Evolutionary conservation across 2,797 vertebrate species (phyloP).

Genomic region (Siniperca undulata): DNA sequence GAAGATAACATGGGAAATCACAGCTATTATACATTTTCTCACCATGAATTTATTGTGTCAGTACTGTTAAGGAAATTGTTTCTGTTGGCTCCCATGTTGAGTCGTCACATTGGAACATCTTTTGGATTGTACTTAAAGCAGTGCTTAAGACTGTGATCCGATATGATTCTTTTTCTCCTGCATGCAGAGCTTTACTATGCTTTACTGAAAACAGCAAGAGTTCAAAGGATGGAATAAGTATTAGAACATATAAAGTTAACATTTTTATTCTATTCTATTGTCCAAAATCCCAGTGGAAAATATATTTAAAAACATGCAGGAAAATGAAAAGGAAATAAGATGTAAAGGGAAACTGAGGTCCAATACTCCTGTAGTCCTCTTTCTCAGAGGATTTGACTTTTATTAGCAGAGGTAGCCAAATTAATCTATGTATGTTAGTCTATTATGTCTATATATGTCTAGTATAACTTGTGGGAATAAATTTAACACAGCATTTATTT

Average conservation of each 20-base stretch:
- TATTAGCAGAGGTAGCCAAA: neutral
- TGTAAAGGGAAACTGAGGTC: neutral
- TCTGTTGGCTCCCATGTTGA: neutral
- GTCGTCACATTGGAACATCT: conserved; percentile 3
- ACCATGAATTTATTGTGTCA: neutral
- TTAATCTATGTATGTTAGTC: neutral
- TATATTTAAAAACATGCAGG: neutral
- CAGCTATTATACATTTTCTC: conserved; percentile 9
- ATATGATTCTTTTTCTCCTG: neutral
- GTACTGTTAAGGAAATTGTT: neutral
- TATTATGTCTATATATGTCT: too few species aligned
- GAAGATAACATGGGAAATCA: conserved; percentile 23
- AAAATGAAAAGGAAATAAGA: neutral
- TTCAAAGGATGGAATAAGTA: neutral
- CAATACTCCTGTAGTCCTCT: neutral
- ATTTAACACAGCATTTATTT: neutral
- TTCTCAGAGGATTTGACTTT: neutral
- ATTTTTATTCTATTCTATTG: neutral
- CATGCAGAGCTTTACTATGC: neutral
- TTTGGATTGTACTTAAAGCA: neutral
- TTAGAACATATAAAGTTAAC: neutral
- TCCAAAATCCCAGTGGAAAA: neutral
- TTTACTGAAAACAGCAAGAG: neutral
- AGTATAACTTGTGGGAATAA: neutral
- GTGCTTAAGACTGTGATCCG: neutral